Percentiles rank a stretch among this genome's conserved stretches.
These are phyloP conservation scores for Ptychodera flava DNA, from an alignment of 35 echinoderm and acorn worm genomes.

Conservation along the genomic window DNA sequence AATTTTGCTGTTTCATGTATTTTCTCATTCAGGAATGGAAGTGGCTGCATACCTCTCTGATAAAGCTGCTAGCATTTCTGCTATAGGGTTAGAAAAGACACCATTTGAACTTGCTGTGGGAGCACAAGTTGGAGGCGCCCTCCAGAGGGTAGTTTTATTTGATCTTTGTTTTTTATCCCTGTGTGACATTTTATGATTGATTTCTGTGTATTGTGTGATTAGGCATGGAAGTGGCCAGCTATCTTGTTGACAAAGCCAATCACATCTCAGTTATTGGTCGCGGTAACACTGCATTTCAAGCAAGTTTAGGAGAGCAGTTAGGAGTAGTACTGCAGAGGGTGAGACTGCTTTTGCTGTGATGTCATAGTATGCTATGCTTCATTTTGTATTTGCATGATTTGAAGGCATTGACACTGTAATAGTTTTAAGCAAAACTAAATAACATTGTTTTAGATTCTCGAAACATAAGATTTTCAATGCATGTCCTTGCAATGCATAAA, in stretches of 20 bases:
- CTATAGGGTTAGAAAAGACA: constrained; percentile 52
- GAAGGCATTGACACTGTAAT: too few species aligned
- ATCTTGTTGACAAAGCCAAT: constrained; percentile 70
- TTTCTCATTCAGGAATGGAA: constrained; percentile 61
- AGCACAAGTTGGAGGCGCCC: constrained; percentile 51
- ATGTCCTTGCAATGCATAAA: too few species aligned
- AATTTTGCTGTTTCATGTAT: too few species aligned
- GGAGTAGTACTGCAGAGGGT: constrained; percentile 62
- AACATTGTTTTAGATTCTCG: too few species aligned
- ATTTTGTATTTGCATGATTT: not conserved
- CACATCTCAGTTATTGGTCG: constrained; percentile 69
- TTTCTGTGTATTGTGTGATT: not conserved
- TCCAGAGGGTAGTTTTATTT: constrained; percentile 40
- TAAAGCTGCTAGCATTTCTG: constrained; percentile 72
- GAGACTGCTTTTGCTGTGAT: not conserved
- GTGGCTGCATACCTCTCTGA: constrained; percentile 81
- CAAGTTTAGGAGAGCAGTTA: constrained; percentile 60
- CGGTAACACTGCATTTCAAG: constrained; percentile 50
- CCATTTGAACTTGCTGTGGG: constrained; percentile 70
- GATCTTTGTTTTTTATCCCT: not conserved
- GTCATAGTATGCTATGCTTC: not conserved
- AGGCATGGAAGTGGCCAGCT: constrained; percentile 97
- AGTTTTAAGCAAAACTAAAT: too few species aligned
- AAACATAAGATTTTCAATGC: too few species aligned
- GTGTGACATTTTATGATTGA: not conserved